Conservation (phyloP, 2,888 invertebrate species). For the Drosophila hamatofila region DNA sequence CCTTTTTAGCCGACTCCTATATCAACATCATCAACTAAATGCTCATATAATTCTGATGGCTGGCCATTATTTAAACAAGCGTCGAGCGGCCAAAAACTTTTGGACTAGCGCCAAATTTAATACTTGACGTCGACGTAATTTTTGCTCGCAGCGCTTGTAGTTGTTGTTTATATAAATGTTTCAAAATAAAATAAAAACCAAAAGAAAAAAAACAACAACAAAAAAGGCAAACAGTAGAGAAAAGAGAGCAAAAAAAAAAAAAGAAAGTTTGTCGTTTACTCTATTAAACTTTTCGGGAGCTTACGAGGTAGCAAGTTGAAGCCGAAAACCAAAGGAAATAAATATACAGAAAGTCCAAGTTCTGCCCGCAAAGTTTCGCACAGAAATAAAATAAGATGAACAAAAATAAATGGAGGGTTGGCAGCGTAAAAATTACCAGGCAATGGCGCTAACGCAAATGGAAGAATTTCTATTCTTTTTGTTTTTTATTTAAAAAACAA, state of each 20-base stretch:
- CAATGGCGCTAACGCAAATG: constrained; percentile 46
- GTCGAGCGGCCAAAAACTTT: constrained; percentile 62
- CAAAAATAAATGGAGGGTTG: constrained; percentile 31
- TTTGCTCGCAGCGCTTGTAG: constrained; percentile 50
- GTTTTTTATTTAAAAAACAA: neutral
- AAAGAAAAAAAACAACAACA: constrained; percentile 49
- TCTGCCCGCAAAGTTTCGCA: constrained; percentile 68
- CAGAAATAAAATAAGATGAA: constrained; percentile 33
- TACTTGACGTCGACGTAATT: constrained; percentile 76
- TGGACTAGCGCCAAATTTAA: constrained; percentile 68
- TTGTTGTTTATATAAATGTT: constrained; percentile 62
- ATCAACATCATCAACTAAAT: constrained; percentile 74
- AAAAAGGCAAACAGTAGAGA: constrained; percentile 51
- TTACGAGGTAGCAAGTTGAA: constrained; percentile 79
- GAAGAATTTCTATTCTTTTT: constrained; percentile 16
- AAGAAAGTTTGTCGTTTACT: constrained; percentile 81
- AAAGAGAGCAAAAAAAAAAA: constrained; percentile 26
- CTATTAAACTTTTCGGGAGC: constrained; percentile 82
- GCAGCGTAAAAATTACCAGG: constrained; percentile 59
- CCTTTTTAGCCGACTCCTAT: constrained; percentile 11
- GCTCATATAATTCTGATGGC: constrained; percentile 76
- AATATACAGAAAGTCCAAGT: constrained; percentile 72
- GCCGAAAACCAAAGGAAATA: constrained; percentile 77
- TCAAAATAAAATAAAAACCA: constrained; percentile 26
- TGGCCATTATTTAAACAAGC: constrained; percentile 77